These are phyloP conservation scores for Antennarius striatus DNA, from an alignment of 2,113 vertebrate species.

Conservation along the genomic window DNA sequence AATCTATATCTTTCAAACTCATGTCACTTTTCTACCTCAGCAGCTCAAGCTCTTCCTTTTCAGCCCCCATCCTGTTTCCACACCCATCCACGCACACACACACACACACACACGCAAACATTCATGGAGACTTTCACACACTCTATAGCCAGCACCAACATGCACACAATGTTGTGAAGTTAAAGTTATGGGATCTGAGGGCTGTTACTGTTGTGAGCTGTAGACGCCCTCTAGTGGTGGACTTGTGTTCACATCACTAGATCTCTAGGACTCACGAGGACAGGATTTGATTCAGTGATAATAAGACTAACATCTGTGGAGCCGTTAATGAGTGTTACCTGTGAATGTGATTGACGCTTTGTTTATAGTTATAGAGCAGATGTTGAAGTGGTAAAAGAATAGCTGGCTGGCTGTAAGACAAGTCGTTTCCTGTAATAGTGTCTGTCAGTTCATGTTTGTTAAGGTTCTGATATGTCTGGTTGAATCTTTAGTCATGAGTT, in stretches of 20 bases:
- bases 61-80: slow-evolving; percentile 35
- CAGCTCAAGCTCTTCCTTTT: slow-evolving; percentile 50
- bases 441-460: not conserved
- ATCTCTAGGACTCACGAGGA: not conserved
- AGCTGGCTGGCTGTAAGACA: not conserved
- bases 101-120: slow-evolving; percentile 30
- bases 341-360: not conserved
- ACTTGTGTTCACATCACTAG: slow-evolving; percentile 16
- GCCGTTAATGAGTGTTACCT: too few relatives aligned
- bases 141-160: not conserved
- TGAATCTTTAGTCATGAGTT: not conserved
- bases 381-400: not conserved
- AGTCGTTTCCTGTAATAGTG: not conserved
- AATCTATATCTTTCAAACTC: slow-evolving; percentile 11
- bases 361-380: not conserved
- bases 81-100: slow-evolving; percentile 34
- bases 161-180: not conserved
- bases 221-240: slow-evolving; percentile 51
- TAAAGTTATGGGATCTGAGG: not conserved
- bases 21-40: slow-evolving; percentile 49
- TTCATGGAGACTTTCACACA: slow-evolving; percentile 8
- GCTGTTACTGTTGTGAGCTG: not conserved
- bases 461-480: not conserved
- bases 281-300: too few relatives aligned
- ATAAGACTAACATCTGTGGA: too few relatives aligned